Evolutionary conservation across 2,888 invertebrate genomes (phyloP).

Genomic region (Synanthedon andrenaeformis): DNA sequence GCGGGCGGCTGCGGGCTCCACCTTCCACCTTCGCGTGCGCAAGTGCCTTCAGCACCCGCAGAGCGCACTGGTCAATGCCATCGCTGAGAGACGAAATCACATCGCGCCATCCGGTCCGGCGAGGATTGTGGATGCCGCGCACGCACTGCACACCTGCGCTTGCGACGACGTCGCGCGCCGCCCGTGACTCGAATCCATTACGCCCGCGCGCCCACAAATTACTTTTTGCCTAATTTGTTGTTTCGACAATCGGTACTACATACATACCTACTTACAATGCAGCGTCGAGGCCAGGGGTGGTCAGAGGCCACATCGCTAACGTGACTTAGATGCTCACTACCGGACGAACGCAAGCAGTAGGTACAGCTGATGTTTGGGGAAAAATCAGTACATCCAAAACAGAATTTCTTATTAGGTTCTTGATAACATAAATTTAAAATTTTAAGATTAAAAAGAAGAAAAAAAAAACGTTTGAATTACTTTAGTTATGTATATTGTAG

Average conservation of each 20-base stretch:
- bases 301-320: no score
- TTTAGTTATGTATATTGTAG: no score
- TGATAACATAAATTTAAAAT: no score
- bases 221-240: constrained; percentile 8
- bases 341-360: no score
- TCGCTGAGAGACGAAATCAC: not conserved
- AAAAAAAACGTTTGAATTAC: no score
- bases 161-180: constrained; percentile 1
- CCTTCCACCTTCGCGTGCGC: no score
- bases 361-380: no score
- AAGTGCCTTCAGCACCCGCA: no score
- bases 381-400: no score
- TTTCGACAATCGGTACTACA: not conserved
- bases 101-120: constrained; percentile 8
- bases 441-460: no score
- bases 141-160: constrained; percentile 52
- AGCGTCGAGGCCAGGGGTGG: not conserved
- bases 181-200: constrained; percentile 32
- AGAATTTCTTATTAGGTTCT: no score
- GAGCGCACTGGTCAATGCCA: not conserved
- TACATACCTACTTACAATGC: constrained; percentile 4
- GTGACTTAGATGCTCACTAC: no score
- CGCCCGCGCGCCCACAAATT: constrained; percentile 18
- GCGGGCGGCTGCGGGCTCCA: constrained; percentile 8
- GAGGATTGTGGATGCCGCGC: constrained; percentile 24